Evolutionary conservation across 2,888 invertebrate genomes (phyloP), one percentile per base, ranked within the genome.

Genomic region (Eurytoma californica): DNA sequence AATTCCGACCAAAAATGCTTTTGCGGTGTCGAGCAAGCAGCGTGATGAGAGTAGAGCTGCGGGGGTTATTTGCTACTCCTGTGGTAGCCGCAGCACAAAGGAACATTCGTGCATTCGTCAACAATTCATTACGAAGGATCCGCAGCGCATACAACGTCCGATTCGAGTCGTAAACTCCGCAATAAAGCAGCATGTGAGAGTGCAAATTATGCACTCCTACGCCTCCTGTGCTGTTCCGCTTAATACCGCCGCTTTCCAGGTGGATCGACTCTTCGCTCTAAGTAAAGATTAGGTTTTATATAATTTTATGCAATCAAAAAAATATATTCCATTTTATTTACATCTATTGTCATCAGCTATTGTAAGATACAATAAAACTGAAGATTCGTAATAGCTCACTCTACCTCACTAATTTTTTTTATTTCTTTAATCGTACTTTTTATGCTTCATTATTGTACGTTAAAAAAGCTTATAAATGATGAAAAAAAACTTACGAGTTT

Each of bases 131-230:
- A 80, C 94, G 93, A n/a, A 96, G 89, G 0, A 95, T 94, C 80
- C 94, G 93, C 82, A 97, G 91, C 9, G 95, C 94, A 86, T 96
- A 96, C 0, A 95, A 90, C 3, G 94, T 94, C 84, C 95, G 93
- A 77, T 93, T 92, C 0, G 94, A 94, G 88, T 97, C 96, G 85
- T 95, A 96, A 20, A 95, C 93, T 82, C 95, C 95, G 84, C 94
- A 93, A 87, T 97, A 97, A 3, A 97, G 91, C 60, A 97, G 92
- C 91, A 97, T 93, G 87, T 97, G 97, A 28, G 95, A 95, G 88
- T 97, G 97, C 78, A 96, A 93, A 39, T 95, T 94, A 88, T 95
- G 95, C 55, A 95, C 92, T 16, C 91, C 90, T 14, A 89, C 85
- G 3, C 90, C 90, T 39, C 81, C 72, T 1, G 72, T 53, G 53